Base-by-base conservation (phyloP, 2,888 invertebrate species). In the Drosophila fulvimacula region DNA sequence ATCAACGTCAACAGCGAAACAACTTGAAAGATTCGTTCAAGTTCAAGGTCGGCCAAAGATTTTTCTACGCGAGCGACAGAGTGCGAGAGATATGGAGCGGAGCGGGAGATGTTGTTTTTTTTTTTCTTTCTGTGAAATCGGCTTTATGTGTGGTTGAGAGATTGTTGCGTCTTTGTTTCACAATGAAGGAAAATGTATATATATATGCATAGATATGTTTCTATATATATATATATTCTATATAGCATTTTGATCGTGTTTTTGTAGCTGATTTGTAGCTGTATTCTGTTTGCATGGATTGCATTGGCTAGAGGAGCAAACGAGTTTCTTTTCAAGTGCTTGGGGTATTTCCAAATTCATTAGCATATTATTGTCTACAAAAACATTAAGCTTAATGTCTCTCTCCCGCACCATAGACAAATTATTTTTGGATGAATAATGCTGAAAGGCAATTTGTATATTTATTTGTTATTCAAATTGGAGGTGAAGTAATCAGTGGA, bases 1-100 rank as follows among this genome's bases (percentile, higher is more conserved):
- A 71, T 72, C 62, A 58, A 56, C 62, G 64, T 51, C 60, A 61
- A 53, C 51, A 65, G 48, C 53, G 51, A 64, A 64, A 55, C 46
- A 57, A 63, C 64, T 66, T 68, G 73, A 63, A 63, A 69, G 49
- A 73, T 82, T 79, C 66, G 81, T 70, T 81, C 84, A 84, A 84
- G 84, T 84, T 84, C 84, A 84, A 84, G 84, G 84, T 79, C 84
- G 84, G 76, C 57, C 79, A 87, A 65, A 76, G 63, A 76, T 73
- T 75, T 69, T 70, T 74, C 70, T 72, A 59, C 67, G 38, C 62
- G 62, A 55, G n/a, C n/a, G n/a, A n/a, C n/a, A 27, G 27, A 27
- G 27, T 6, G 7, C 6, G 27, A 30, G 27, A 30, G 27, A 30
- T 55, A 41, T 55, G 30, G 6, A 46, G 59, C 19, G 41, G 46